phyloP scores from a whole-genome alignment of 1,140 invertebrate genomes.

The Rhagoletis zephyria region DNA sequence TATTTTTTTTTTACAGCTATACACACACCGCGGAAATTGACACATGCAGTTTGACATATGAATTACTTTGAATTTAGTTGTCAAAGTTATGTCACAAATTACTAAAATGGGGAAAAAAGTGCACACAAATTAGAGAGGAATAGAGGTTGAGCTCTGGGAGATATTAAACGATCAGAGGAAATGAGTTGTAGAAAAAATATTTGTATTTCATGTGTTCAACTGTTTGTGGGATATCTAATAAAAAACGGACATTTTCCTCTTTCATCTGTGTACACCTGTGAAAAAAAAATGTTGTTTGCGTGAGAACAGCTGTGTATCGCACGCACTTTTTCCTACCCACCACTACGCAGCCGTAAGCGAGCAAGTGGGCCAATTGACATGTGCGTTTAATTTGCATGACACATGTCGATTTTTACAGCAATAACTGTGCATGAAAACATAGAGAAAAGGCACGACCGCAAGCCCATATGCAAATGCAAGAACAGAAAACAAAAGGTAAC shows the following conservation, averaged over 20 bases:
- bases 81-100: constrained; percentile 70
- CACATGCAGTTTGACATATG: constrained; percentile 66
- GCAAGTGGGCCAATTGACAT: constrained; percentile 56
- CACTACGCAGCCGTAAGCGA: background rate
- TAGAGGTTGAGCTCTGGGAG: too few relatives aligned
- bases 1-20: background rate
- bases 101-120: constrained; percentile 59
- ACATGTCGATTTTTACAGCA: constrained; percentile 49
- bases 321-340: background rate
- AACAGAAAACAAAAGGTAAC: background rate
- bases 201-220: too few relatives aligned
- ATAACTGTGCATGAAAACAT: background rate
- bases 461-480: background rate
- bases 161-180: background rate
- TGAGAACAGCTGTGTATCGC: background rate
- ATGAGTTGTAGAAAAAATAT: background rate
- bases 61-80: constrained; percentile 72
- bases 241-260: too few relatives aligned
- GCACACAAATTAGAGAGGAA: background rate
- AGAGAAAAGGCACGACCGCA: background rate
- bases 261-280: too few relatives aligned
- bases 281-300: too few relatives aligned
- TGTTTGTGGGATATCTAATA: too few relatives aligned
- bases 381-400: constrained; percentile 67
- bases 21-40: constrained; percentile 27